Evolutionary conservation across 2,797 vertebrate genomes (phyloP).

Genomic region (Clamator glandarius): DNA sequence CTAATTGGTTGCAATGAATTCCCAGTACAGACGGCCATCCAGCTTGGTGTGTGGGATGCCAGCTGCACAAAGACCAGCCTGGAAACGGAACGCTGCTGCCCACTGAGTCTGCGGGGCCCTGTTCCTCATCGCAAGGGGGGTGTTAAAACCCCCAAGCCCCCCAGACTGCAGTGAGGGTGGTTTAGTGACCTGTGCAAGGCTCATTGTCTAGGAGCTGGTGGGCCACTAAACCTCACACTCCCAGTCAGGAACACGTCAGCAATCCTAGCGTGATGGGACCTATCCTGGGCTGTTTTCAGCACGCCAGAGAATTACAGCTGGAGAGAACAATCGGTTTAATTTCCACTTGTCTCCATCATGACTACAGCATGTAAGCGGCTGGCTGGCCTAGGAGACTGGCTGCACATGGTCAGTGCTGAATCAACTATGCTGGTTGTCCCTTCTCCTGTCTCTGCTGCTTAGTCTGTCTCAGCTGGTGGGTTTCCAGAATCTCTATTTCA

Average conservation of each 20-base stretch:
- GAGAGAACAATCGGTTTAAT: not conserved
- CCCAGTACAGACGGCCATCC: not conserved
- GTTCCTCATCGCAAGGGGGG: not conserved
- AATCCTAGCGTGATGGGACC: not conserved
- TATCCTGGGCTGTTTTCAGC: not conserved
- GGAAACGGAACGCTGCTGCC: not conserved
- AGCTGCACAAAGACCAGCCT: not conserved
- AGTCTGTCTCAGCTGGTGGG: not conserved
- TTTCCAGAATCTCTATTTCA: not conserved
- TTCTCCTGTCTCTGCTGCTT: not conserved
- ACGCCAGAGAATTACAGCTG: not conserved
- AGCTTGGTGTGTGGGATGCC: not conserved
- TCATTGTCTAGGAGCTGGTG: not conserved
- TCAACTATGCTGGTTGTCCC: not conserved
- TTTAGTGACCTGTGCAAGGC: not conserved
- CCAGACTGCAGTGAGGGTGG: not conserved
- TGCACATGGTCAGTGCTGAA: not conserved
- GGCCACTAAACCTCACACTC: not conserved
- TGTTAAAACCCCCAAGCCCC: not conserved
- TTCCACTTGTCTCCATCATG: not conserved
- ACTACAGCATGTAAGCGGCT: not conserved
- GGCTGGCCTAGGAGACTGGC: not conserved
- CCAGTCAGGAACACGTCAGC: not conserved
- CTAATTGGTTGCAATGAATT: conserved; percentile 51
- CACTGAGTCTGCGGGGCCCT: not conserved